Conservation (phyloP, 2,888 invertebrate genomes). For the Drosophila vallismaia region DNA sequence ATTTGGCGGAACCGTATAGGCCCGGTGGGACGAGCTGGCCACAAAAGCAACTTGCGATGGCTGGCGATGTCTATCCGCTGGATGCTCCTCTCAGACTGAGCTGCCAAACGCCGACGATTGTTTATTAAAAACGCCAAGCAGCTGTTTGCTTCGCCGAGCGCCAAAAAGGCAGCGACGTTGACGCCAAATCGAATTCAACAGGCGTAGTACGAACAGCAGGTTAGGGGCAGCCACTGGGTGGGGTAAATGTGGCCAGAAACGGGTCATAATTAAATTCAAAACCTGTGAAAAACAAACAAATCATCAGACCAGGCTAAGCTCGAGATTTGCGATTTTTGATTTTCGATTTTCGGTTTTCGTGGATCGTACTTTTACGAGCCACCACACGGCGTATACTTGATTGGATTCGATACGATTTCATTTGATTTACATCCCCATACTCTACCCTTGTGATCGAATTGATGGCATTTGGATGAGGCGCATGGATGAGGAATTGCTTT, state of each 20-base stretch:
- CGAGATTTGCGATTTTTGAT: conserved; percentile 18
- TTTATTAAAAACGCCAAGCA: conserved; percentile 74
- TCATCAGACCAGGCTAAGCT: conserved; percentile 23
- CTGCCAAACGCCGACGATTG: conserved; percentile 55
- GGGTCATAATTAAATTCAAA: conserved; percentile 57
- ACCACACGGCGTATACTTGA: conserved; percentile 60
- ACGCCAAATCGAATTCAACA: conserved; percentile 46
- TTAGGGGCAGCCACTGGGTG: not conserved
- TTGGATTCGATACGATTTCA: conserved; percentile 72
- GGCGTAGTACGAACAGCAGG: conserved; percentile 9
- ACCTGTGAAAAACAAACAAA: conserved; percentile 36
- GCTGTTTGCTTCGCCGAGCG: conserved; percentile 54
- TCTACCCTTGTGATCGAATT: conserved; percentile 53
- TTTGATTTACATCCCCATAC: conserved; percentile 70
- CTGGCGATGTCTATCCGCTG: conserved; percentile 71
- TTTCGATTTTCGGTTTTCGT: not conserved
- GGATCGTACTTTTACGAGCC: conserved; percentile 47
- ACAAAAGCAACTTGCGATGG: conserved; percentile 10
- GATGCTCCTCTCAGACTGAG: conserved; percentile 68
- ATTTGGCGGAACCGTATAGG: conserved; percentile 48
- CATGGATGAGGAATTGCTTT: conserved; percentile 32
- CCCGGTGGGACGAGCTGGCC: conserved; percentile 56
- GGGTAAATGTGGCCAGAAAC: conserved; percentile 34
- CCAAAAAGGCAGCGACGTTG: conserved; percentile 25
- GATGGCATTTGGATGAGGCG: not conserved